These are phyloP conservation scores for Drosophila lini DNA, from an alignment of 1,140 invertebrate species.

Conservation along the genomic window DNA sequence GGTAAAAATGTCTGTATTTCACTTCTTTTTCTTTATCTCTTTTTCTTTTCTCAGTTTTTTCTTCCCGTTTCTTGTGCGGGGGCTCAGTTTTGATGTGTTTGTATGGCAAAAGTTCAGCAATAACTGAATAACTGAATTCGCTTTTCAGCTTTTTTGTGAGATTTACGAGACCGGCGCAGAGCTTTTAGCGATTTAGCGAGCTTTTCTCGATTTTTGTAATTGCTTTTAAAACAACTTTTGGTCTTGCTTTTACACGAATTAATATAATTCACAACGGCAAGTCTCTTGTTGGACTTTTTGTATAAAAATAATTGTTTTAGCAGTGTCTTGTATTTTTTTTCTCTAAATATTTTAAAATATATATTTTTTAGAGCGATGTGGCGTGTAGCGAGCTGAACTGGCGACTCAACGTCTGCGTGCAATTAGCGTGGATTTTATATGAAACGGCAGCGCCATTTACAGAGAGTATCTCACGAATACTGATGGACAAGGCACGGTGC, in stretches of 20 bases:
- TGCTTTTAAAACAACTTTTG: slow-evolving; percentile 27
- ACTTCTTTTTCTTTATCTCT: slow-evolving; percentile 28
- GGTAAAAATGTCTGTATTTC: slow-evolving; percentile 27
- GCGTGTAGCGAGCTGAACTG: slow-evolving; percentile 65
- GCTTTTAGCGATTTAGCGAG: slow-evolving; percentile 57
- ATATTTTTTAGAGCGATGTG: slow-evolving; percentile 40
- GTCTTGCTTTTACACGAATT: slow-evolving; percentile 53
- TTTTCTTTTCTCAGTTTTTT: slow-evolving; percentile 15
- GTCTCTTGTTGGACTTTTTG: slow-evolving; percentile 53
- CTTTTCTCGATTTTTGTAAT: slow-evolving; percentile 38
- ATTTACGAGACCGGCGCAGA: slow-evolving; percentile 79
- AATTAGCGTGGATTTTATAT: slow-evolving; percentile 67
- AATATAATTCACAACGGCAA: slow-evolving; percentile 66
- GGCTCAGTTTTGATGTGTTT: slow-evolving; percentile 36
- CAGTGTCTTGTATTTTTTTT: slow-evolving; percentile 37
- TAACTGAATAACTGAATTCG: slow-evolving; percentile 80
- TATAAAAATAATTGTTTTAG: slow-evolving; percentile 44
- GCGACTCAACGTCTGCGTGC: slow-evolving; percentile 83
- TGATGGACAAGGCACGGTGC: slow-evolving; percentile 1
- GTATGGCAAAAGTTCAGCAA: slow-evolving; percentile 79
- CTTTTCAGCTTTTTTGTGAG: slow-evolving; percentile 53
- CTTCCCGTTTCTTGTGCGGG: slow-evolving; percentile 16
- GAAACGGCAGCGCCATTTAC: slow-evolving; percentile 49
- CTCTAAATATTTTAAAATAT: slow-evolving; percentile 18
- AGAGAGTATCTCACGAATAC: slow-evolving; percentile 19